Evolutionary conservation across 1,140 invertebrate species (phyloP).

Genomic region (Diabrotica undecimpunctata): DNA sequence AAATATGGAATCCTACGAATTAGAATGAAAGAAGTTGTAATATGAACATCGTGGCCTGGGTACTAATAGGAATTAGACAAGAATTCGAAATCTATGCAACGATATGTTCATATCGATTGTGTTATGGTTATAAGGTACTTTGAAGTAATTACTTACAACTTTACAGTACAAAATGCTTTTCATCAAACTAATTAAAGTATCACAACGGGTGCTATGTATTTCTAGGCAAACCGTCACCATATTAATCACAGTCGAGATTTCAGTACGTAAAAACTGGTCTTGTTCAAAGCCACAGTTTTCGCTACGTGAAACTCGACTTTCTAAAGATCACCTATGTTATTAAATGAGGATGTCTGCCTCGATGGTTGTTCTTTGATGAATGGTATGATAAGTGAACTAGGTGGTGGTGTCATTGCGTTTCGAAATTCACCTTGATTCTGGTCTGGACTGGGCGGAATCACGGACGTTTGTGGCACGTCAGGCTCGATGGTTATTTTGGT

Average conservation of each 20-base stretch:
- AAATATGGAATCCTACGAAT: too few species aligned
- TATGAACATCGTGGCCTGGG: too few species aligned
- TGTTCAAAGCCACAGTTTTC: neutral
- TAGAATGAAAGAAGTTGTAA: too few species aligned
- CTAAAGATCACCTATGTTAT: neutral
- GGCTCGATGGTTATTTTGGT: constrained; percentile 32
- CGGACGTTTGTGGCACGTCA: constrained; percentile 43
- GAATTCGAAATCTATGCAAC: too few species aligned
- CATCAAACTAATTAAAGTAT: too few species aligned
- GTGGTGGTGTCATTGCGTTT: neutral
- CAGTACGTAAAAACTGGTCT: neutral
- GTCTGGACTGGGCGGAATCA: constrained; percentile 46
- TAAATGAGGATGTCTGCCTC: neutral
- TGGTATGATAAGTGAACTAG: neutral
- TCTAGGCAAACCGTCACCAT: neutral
- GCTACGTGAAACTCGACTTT: neutral
- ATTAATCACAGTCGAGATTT: neutral
- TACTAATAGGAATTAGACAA: too few species aligned
- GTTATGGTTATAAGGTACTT: too few species aligned
- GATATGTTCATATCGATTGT: too few species aligned
- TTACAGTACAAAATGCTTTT: too few species aligned
- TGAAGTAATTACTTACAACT: too few species aligned
- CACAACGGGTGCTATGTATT: neutral
- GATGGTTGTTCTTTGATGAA: neutral
- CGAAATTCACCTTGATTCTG: constrained; percentile 42